Evolutionary conservation across 2,797 vertebrate species (phyloP).

Genomic region (Propithecus perrieri): DNA sequence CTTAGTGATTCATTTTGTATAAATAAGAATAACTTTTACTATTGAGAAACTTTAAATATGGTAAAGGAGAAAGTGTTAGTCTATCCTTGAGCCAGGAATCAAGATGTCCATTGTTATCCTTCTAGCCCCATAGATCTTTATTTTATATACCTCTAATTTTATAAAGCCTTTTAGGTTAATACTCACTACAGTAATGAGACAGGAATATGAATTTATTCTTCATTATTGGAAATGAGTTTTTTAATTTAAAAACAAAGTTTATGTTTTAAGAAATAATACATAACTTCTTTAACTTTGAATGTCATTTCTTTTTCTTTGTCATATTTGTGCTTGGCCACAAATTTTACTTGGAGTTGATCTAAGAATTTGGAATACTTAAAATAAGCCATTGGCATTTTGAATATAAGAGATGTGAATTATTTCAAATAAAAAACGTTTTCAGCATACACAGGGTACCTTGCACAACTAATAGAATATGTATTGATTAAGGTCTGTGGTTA

Average conservation of each 20-base stretch:
- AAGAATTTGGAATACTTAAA: constrained; percentile 30
- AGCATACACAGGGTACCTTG: background rate
- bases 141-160: constrained; percentile 16
- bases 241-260: constrained; percentile 25
- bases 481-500: background rate
- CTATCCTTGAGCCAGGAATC: background rate
- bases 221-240: constrained; percentile 19
- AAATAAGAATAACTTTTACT: constrained; percentile 24
- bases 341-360: constrained; percentile 27
- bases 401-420: background rate
- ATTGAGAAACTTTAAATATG: background rate
- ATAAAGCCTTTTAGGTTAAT: background rate
- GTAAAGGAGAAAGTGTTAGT: constrained; percentile 9
- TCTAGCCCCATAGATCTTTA: background rate
- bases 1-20: constrained; percentile 3
- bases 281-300: background rate
- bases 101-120: background rate
- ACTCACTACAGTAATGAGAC: background rate
- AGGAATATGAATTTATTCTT: constrained; percentile 26
- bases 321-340: constrained; percentile 15
- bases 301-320: constrained; percentile 36
- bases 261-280: background rate
- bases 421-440: constrained; percentile 41
- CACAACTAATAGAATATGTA: background rate
- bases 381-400: background rate